These are phyloP conservation scores for Urocynchramus pylzowi DNA, from an alignment of 2,113 vertebrate species.

Conservation along the genomic window DNA sequence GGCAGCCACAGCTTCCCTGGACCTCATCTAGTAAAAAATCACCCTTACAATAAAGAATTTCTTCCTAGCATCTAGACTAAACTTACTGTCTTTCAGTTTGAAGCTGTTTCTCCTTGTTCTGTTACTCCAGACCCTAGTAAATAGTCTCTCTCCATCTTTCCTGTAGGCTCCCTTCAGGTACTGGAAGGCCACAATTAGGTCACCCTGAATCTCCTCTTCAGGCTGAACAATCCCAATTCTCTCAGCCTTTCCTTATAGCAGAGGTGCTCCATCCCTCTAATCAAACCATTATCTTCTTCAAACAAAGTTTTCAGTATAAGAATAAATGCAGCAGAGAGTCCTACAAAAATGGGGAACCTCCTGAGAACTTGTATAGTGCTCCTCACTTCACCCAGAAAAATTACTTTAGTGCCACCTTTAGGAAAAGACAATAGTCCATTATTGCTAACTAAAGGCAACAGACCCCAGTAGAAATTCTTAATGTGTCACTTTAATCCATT, in stretches of 20 bases:
- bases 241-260: background rate
- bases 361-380: background rate
- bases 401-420: background rate
- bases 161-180: background rate
- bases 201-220: background rate
- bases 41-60: background rate
- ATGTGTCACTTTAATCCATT: background rate
- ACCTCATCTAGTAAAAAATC: background rate
- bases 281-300: background rate
- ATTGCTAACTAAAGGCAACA: background rate
- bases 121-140: background rate
- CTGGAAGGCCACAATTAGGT: rapidly evolving
- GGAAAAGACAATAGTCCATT: background rate
- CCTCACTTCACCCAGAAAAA: background rate
- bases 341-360: background rate
- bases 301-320: background rate
- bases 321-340: background rate
- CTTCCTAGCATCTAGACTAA: background rate
- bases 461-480: background rate
- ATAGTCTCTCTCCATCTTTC: background rate
- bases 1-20: background rate
- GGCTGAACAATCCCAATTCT: background rate
- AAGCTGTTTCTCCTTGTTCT: background rate
- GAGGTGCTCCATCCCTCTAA: background rate
- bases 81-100: background rate